phyloP scores from a whole-genome alignment of 2,113 vertebrate species.

The Syngnathus floridae region DNA sequence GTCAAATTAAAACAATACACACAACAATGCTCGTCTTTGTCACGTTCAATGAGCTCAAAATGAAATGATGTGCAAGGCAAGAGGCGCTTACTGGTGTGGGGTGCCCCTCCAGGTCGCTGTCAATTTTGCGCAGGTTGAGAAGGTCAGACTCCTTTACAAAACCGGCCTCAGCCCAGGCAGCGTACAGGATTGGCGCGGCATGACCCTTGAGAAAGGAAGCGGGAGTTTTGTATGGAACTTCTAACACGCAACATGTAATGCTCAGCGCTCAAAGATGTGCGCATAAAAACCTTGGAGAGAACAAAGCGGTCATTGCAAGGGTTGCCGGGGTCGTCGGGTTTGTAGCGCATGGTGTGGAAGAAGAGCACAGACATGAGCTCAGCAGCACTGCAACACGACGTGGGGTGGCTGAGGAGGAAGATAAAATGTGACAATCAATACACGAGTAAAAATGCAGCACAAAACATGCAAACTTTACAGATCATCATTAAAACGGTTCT shows the following conservation, averaged over 20 bases:
- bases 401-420: constrained; percentile 68
- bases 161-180: constrained; percentile 75
- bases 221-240: too few species aligned
- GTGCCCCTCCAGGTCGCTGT: constrained; percentile 77
- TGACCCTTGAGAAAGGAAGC: constrained; percentile 63
- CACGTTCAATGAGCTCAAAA: not conserved
- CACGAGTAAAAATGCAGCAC: not conserved
- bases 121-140: constrained; percentile 72
- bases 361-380: constrained; percentile 81
- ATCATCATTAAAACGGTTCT: not conserved
- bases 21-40: not conserved
- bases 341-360: constrained; percentile 80
- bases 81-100: constrained; percentile 72
- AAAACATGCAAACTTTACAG: constrained; percentile 28
- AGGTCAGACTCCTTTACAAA: constrained; percentile 70
- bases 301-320: constrained; percentile 79
- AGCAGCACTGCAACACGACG: constrained; percentile 78
- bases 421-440: not conserved
- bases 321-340: constrained; percentile 65
- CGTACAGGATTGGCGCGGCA: constrained; percentile 76
- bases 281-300: constrained; percentile 71
- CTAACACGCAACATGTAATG: not conserved
- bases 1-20: not conserved
- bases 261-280: not conserved
- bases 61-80: not conserved